phyloP scores from a whole-genome alignment of 2,888 invertebrate genomes.

The Hypena proboscidalis region DNA sequence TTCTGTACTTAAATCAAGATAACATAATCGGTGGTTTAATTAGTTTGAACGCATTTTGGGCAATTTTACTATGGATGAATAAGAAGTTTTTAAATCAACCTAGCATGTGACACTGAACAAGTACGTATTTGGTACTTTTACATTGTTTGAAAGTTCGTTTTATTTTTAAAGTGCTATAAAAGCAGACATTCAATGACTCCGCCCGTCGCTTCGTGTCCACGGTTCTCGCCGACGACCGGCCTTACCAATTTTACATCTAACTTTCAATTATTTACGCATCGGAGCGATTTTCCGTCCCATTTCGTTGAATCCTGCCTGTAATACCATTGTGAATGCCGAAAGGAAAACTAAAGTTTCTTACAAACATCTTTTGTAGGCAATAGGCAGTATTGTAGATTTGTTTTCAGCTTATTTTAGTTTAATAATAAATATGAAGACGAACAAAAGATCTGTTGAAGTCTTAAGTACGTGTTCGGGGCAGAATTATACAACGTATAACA shows the following conservation, averaged over 20 bases:
- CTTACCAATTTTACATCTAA: conserved; percentile 57
- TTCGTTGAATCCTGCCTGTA: conserved; percentile 59
- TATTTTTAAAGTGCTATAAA: conserved; percentile 14
- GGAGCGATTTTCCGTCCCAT: conserved; percentile 64
- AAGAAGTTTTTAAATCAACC: too few species aligned
- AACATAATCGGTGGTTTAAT: too few species aligned
- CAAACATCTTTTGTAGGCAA: conserved; percentile 49
- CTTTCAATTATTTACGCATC: conserved; percentile 70
- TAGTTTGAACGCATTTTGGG: too few species aligned
- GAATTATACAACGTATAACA: too few species aligned
- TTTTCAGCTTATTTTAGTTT: conserved; percentile 17
- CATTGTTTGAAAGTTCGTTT: conserved; percentile 7
- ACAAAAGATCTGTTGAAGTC: conserved; percentile 7
- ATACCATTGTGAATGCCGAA: conserved; percentile 59
- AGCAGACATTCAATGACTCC: conserved; percentile 1
- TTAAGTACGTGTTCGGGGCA: too few species aligned
- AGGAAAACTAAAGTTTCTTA: conserved; percentile 51
- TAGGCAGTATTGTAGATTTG: conserved; percentile 46
- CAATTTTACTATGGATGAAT: too few species aligned
- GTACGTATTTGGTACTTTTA: too few species aligned
- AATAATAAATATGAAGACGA: conserved; percentile 9
- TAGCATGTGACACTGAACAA: too few species aligned
- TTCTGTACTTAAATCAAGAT: too few species aligned
- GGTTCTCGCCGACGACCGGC: conserved; percentile 49
- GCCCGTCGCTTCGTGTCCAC: too few species aligned